Base-by-base conservation (phyloP, 2,113 vertebrate species). In the Siniperca knerii region DNA sequence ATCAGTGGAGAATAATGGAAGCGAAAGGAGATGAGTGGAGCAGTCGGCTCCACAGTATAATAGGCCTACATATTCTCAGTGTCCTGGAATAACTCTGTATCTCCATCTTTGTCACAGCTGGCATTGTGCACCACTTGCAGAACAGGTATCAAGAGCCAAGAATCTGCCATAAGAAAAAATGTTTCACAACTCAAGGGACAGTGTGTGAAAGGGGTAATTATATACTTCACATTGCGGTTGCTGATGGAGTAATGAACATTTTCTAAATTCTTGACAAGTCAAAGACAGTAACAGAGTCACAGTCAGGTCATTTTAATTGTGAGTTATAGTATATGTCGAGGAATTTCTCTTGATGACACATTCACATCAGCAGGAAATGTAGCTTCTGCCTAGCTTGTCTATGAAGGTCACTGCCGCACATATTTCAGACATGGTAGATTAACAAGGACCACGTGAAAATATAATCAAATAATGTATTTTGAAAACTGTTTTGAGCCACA, bases 1-100 rank as follows among this genome's bases (percentile, higher is more conserved):
- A 95, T 97, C 96, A 96, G 92, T 33, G 82, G 88, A 92, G 87
- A 90, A 94, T 92, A 94, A 94, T 94, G 80, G 89, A 83, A 88
- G 82, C 68, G 21, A 88, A 60, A 85, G 74, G 79, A 83, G 85
- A 92, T 86, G 92, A 91, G 88, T 81, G 79, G 77, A 82, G 72
- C 71, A 79, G 83, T 91, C 81, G 61, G 87, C 92, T 84, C 87
- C 58, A 57, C 79, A 23, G 55, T 42, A 92, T 89, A 92, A 92
- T 86, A 89, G 90, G 88, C 66, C 86, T 74, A 90, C 87, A 85
- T 84, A 84, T 83, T 77, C 83, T 84, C 81, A 68, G 74, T 86
- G 81, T 93, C 86, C 89, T 85, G 82, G 83, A 90, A 91, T 86
- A 89, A 90, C 90, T 90, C 89, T 57, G 70, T 64, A 80, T 87